Percentiles rank a stretch among this genome's conserved stretches.
phyloP scores from a whole-genome alignment of 2,797 vertebrate species.

The Tokudaia tokunoshimensis region DNA sequence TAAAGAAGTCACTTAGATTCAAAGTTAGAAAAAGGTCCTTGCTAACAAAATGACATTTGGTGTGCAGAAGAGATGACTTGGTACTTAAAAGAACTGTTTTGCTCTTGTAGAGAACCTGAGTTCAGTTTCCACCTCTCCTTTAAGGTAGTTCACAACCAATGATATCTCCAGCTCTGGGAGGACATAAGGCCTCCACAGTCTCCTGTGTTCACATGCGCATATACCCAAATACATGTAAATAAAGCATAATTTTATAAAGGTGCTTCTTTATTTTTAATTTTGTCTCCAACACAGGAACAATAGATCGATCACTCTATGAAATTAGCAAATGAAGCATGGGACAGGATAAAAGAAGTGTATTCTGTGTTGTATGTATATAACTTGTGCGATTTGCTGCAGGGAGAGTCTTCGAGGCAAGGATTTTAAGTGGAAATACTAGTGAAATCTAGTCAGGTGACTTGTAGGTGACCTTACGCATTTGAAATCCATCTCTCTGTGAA shows the following conservation, averaged over 20 bases:
- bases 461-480: slow-evolving; percentile 53
- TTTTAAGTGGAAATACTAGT: slow-evolving; percentile 57
- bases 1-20: slow-evolving; percentile 42
- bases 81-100: background rate
- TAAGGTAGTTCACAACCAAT: background rate
- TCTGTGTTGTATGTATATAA: background rate
- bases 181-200: background rate
- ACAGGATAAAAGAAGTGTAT: slow-evolving; percentile 29
- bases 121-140: background rate
- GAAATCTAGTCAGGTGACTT: slow-evolving; percentile 41
- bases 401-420: slow-evolving; percentile 34
- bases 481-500: slow-evolving; percentile 55
- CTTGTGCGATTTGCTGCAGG: background rate
- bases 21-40: slow-evolving; percentile 40
- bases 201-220: background rate
- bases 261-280: slow-evolving; percentile 6
- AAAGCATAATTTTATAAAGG: background rate
- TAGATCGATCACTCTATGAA: background rate
- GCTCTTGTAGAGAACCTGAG: background rate
- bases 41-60: background rate
- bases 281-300: background rate
- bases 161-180: background rate
- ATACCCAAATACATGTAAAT: background rate
- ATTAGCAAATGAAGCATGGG: background rate
- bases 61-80: background rate